Conservation (phyloP, 2,888 invertebrate genomes). For the Drosophila maculinotata region DNA sequence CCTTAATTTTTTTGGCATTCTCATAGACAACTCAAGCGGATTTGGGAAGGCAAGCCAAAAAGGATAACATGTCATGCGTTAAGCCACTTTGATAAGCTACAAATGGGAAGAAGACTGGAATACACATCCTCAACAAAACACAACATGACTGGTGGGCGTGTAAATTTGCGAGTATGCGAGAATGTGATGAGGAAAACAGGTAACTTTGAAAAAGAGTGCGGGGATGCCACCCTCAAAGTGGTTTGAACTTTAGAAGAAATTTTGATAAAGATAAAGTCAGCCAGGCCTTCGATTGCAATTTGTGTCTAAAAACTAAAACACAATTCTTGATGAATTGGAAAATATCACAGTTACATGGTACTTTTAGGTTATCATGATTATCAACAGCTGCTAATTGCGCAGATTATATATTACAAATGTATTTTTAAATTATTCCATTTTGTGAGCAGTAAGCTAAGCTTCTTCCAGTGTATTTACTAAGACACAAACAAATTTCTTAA, state of each 20-base stretch:
- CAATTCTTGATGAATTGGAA: no score
- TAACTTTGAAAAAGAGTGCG: conserved; percentile 74
- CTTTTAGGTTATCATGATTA: background rate
- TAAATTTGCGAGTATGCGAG: conserved; percentile 16
- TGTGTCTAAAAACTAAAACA: background rate
- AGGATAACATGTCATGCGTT: conserved; percentile 75
- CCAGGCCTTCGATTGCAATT: conserved; percentile 33
- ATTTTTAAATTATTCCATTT: no score
- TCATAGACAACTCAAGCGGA: conserved; percentile 7
- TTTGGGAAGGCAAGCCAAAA: conserved; percentile 55
- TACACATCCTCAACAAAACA: conserved; percentile 52
- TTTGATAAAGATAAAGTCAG: conserved; percentile 77
- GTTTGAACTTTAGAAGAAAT: conserved; percentile 80
- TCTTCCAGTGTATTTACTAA: conserved; percentile 40
- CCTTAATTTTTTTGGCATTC: conserved; percentile 39
- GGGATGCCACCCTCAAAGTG: conserved; percentile 64
- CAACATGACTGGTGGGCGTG: conserved; percentile 35
- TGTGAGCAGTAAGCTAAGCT: background rate
- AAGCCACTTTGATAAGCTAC: conserved; percentile 78
- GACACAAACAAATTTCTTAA: conserved; percentile 4
- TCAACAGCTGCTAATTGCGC: conserved; percentile 2
- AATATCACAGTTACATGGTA: background rate
- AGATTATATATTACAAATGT: no score
- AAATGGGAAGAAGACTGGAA: conserved; percentile 68
- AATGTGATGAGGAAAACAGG: conserved; percentile 46